phyloP scores from a whole-genome alignment of 2,797 vertebrate species.

The Hafferia zeledoni region DNA sequence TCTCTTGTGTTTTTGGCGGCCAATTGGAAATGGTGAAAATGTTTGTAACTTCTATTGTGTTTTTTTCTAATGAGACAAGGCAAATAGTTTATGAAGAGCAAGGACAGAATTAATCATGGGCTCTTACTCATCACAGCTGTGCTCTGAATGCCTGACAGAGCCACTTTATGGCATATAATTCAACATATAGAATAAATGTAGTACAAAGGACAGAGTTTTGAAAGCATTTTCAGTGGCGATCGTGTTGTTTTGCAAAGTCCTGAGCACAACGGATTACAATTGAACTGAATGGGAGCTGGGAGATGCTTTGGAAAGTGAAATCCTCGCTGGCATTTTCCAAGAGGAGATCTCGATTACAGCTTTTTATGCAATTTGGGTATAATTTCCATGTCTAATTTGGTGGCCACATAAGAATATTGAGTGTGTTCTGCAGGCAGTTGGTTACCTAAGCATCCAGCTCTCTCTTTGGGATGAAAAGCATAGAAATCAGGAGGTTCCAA shows the following conservation, averaged over 20 bases:
- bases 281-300: conserved; percentile 16
- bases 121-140: conserved; percentile 56
- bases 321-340: conserved; percentile 68
- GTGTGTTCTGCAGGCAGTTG: conserved; percentile 8
- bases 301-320: conserved; percentile 55
- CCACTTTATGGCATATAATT: conserved; percentile 65
- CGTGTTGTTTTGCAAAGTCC: conserved; percentile 7
- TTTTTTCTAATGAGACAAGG: conserved; percentile 56
- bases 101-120: conserved; percentile 64
- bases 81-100: conserved; percentile 63
- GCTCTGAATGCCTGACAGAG: conserved; percentile 62
- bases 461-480: not conserved
- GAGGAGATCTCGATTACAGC: conserved; percentile 70
- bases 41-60: conserved; percentile 75
- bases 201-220: conserved; percentile 49
- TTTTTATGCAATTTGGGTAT: conserved; percentile 53
- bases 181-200: conserved; percentile 62
- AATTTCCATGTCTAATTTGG: conserved; percentile 53
- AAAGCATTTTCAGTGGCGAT: conserved; percentile 1
- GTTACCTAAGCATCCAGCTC: conserved; percentile 11
- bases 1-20: conserved; percentile 31
- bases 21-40: conserved; percentile 64
- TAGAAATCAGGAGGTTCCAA: not conserved
- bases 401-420: not conserved
- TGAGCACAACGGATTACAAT: conserved; percentile 53